phyloP scores from a whole-genome alignment of 1,140 invertebrate genomes.

The Sinonovacula constricta region DNA sequence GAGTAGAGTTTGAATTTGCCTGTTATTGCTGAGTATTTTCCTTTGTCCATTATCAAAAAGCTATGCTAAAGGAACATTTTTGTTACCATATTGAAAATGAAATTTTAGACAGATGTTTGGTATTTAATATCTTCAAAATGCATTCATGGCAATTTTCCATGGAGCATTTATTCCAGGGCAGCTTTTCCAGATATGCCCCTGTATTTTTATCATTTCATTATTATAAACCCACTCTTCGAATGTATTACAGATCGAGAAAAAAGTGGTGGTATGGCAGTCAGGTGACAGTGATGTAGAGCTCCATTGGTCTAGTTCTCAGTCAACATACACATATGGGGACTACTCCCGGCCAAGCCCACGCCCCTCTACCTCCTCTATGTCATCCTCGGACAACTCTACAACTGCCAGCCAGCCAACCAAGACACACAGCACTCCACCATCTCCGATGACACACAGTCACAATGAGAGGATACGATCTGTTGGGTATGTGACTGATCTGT shows the following conservation, averaged over 20 bases:
- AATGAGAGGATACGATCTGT: constrained; percentile 46
- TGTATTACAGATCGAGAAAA: constrained; percentile 82
- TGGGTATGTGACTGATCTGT: constrained; percentile 36
- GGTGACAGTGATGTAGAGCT: constrained; percentile 83
- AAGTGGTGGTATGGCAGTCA: constrained; percentile 79
- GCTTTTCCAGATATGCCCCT: no score
- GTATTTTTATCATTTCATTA: no score
- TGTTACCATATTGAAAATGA: no score
- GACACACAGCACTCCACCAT: constrained; percentile 73
- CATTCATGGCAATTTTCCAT: no score
- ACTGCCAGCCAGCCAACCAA: constrained; percentile 56
- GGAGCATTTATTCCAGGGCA: no score
- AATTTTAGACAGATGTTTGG: no score
- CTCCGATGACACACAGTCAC: constrained; percentile 61
- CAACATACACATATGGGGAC: constrained; percentile 64
- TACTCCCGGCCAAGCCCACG: constrained; percentile 63
- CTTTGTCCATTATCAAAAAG: no score
- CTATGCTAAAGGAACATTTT: no score
- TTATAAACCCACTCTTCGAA: no score
- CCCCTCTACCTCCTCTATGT: constrained; percentile 74
- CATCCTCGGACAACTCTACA: constrained; percentile 59
- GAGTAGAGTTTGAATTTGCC: no score
- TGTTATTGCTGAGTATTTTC: no score
- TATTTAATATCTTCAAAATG: no score
- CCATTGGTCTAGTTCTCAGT: constrained; percentile 86